Evolutionary conservation across 2,888 invertebrate genomes (phyloP).

Genomic region (Liopterus haemorrhoidalis): DNA sequence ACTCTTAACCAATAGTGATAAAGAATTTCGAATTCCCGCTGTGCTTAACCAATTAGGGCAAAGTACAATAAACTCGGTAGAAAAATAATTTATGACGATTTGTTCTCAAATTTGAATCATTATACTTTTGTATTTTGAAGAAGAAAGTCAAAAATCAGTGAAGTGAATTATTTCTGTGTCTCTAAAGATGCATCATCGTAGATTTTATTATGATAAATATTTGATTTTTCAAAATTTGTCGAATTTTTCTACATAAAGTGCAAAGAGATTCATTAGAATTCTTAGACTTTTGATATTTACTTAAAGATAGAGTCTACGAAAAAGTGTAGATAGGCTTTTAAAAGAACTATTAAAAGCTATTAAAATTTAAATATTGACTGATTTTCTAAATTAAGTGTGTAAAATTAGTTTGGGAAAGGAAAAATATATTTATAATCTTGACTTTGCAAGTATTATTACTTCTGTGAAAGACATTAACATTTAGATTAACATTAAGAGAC

Average conservation of each 20-base stretch:
- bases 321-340: too few species aligned
- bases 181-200: constrained; percentile 40
- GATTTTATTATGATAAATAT: constrained; percentile 41
- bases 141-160: background rate
- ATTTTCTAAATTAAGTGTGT: constrained; percentile 12
- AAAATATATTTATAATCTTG: too few species aligned
- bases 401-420: too few species aligned
- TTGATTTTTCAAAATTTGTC: constrained; percentile 41
- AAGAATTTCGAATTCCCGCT: constrained; percentile 15
- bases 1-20: constrained; percentile 1
- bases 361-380: constrained; percentile 9
- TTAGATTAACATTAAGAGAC: too few species aligned
- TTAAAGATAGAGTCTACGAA: too few species aligned
- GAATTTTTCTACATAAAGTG: constrained; percentile 33
- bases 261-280: too few species aligned
- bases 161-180: constrained; percentile 4
- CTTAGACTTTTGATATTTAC: too few species aligned
- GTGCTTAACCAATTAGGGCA: constrained; percentile 11
- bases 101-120: constrained; percentile 5
- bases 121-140: background rate
- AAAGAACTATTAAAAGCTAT: constrained; percentile 2
- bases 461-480: too few species aligned
- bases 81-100: constrained; percentile 8
- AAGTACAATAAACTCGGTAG: constrained; percentile 15
- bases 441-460: too few species aligned